These are phyloP conservation scores for Andrena hattorfiana DNA, from an alignment of 2,888 invertebrate species.

Conservation along the genomic window DNA sequence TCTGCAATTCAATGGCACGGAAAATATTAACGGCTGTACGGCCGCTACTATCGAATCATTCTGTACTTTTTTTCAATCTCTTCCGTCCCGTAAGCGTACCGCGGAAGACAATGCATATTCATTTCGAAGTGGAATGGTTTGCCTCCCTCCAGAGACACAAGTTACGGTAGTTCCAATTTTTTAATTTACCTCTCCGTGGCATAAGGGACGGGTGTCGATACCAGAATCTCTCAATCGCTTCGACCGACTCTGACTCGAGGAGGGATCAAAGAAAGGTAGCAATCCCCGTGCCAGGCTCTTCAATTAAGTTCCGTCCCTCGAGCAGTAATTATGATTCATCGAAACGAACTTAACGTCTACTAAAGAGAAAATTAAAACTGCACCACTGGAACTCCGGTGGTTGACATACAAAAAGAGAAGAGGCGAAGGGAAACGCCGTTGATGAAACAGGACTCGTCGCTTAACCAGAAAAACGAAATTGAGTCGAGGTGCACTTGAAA, in stretches of 20 bases:
- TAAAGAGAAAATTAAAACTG: background rate
- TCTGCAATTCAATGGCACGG: constrained; percentile 2
- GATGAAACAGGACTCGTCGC: background rate
- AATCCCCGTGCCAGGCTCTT: background rate
- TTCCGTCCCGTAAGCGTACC: background rate
- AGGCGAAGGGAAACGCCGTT: background rate
- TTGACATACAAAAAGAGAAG: background rate
- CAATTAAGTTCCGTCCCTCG: constrained; percentile 9
- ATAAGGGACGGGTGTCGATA: background rate
- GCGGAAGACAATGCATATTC: too few relatives aligned
- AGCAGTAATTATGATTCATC: constrained; percentile 29
- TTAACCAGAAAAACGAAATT: constrained; percentile 5
- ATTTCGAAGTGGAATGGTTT: too few relatives aligned
- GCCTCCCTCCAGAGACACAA: too few relatives aligned
- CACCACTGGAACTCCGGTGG: background rate
- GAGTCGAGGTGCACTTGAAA: constrained; percentile 9
- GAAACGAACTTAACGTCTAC: background rate
- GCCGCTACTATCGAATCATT: background rate
- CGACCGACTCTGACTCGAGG: too few relatives aligned
- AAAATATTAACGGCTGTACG: constrained; percentile 17
- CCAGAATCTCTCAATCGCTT: background rate
- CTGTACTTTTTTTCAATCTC: background rate
- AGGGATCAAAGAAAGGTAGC: background rate
- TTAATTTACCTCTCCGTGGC: too few relatives aligned
- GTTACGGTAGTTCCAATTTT: too few relatives aligned